phyloP scores from a whole-genome alignment of 2,888 invertebrate genomes.

The Schrankia costaestrigalis region DNA sequence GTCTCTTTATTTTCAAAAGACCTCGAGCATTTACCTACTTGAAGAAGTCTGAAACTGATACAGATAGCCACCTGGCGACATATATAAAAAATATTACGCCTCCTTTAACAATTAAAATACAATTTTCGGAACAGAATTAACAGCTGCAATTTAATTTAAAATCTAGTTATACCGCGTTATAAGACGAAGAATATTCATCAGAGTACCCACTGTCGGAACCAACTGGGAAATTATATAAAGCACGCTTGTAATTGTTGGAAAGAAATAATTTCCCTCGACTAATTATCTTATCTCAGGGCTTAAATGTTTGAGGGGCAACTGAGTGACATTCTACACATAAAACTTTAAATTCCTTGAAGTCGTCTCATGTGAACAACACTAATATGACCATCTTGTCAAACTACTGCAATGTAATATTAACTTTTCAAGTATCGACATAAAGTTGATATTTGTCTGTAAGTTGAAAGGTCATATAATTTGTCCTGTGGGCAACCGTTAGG shows the following conservation, averaged over 20 bases:
- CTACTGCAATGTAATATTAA: not conserved
- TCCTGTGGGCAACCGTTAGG: slow-evolving; percentile 15
- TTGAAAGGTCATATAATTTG: slow-evolving; percentile 12
- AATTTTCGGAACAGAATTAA: slow-evolving; percentile 6
- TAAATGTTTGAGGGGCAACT: slow-evolving; percentile 8
- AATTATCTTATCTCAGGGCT: slow-evolving; percentile 14
- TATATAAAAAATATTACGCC: not conserved
- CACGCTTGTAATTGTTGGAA: slow-evolving; percentile 21
- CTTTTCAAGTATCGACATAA: slow-evolving; percentile 1
- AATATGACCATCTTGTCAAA: slow-evolving; percentile 3
- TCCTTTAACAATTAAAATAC: not conserved
- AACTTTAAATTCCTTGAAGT: slow-evolving; percentile 15
- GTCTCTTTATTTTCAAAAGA: too few species aligned
- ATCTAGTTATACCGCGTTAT: slow-evolving; percentile 11
- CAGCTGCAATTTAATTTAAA: slow-evolving; percentile 7
- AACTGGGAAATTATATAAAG: slow-evolving; percentile 31
- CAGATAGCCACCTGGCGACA: too few species aligned
- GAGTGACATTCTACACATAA: slow-evolving; percentile 5
- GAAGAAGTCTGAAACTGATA: too few species aligned
- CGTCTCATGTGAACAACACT: slow-evolving; percentile 14
- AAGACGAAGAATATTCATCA: slow-evolving; percentile 16
- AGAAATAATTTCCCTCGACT: slow-evolving; percentile 18
- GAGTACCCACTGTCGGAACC: slow-evolving; percentile 8
- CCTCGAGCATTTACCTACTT: too few species aligned
- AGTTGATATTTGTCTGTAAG: slow-evolving; percentile 11